Evolutionary conservation across 2,888 invertebrate genomes (phyloP), one percentile per base, ranked within the genome.

Genomic region (Phortica okadai): DNA sequence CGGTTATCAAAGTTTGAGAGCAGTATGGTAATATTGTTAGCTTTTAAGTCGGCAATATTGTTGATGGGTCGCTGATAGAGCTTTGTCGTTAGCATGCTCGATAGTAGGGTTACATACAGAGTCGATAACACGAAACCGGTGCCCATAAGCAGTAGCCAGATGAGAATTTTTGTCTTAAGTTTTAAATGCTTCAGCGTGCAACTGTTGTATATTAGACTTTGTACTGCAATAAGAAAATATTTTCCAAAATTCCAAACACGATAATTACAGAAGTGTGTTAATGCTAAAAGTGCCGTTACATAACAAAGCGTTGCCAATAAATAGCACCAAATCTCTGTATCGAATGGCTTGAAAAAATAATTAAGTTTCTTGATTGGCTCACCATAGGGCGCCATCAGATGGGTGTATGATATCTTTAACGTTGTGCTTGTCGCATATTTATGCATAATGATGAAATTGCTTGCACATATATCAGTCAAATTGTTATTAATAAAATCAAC

Each of bases 31-130:
- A 81, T 62, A 67, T 79, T 76, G 1, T 74, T 73, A 21, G 66
- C 74, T 73, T 79, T 79, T 3, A 82, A 45, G n/a, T 84, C 84
- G 8, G 80, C 81, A 69, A 84, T 8, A 25, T 76, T 79, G n/a
- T 84, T 79, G 0, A 84, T 79, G 70, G 80, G 84, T 6, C 73
- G 11, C 25, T 83, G 82, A 54, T 79, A 83, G 11, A 81, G 77
- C 59, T 76, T 79, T 0, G 82, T 82, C 33, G 84, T 83, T 21
- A 84, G 62, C 74, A 84, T 81, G 50, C 80, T 84, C 16, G 83
- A 82, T 2, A 84, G 77, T n/a, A 81, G 54, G 2, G 80, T 77
- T 41, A 81, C 73, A 70, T 84, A 83, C 8, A 84, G 64, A n/a
- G 79, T 83, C 25, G 83, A 81, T 45, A 83, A 62, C 70, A 83